Conservation (phyloP, 1,140 invertebrate species). For the Tyrophagus putrescentiae region DNA sequence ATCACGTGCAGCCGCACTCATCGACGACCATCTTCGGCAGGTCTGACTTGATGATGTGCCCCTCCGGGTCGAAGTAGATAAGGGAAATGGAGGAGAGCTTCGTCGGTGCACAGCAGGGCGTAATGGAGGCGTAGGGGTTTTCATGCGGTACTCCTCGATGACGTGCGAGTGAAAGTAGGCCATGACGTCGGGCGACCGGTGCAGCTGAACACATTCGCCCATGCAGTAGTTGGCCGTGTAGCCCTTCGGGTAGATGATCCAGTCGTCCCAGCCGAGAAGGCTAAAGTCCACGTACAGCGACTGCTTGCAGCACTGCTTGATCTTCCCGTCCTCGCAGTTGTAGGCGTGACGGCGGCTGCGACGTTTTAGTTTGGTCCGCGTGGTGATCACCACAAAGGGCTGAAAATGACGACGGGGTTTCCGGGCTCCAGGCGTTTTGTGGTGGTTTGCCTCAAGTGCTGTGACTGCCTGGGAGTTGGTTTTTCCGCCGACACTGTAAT, state of each 20-base stretch:
- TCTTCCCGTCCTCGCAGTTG: conserved; percentile 55
- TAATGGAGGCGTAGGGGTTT: conserved; percentile 50
- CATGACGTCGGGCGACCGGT: conserved; percentile 63
- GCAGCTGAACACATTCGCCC: conserved; percentile 58
- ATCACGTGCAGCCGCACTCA: conserved; percentile 77
- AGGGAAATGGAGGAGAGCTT: conserved; percentile 81
- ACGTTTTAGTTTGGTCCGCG: conserved; percentile 42
- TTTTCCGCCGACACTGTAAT: too few relatives aligned
- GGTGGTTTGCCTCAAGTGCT: not conserved
- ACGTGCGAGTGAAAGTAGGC: conserved; percentile 72
- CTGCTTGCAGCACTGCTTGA: conserved; percentile 69
- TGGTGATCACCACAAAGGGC: conserved; percentile 68
- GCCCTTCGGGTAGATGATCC: conserved; percentile 70
- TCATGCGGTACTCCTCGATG: conserved; percentile 67
- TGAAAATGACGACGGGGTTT: conserved; percentile 31
- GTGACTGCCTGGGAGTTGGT: too few relatives aligned
- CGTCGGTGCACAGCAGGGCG: conserved; percentile 80
- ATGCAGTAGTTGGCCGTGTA: conserved; percentile 89
- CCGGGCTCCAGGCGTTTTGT: not conserved
- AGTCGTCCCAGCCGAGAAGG: conserved; percentile 80
- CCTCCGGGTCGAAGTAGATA: conserved; percentile 77
- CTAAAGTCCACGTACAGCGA: conserved; percentile 77
- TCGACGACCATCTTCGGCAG: conserved; percentile 91
- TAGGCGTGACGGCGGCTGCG: conserved; percentile 58
- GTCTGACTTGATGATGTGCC: conserved; percentile 79